phyloP scores from a whole-genome alignment of 2,797 vertebrate species.

The Rhinichthys osculus region DNA sequence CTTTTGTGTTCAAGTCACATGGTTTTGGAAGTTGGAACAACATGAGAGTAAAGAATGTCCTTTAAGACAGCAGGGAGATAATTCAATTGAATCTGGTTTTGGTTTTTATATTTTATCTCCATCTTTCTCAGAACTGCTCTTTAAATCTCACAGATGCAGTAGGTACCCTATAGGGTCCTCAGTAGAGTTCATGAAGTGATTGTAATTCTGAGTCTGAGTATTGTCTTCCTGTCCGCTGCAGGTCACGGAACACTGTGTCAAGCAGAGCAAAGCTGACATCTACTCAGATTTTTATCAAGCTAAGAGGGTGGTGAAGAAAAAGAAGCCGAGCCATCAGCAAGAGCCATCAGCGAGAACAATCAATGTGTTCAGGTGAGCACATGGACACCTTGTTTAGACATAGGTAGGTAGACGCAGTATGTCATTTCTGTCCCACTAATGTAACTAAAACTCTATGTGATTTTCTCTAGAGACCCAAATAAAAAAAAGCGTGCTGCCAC shows the following conservation, averaged over 20 bases:
- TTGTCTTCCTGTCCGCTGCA: slow-evolving; percentile 63
- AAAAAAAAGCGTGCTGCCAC: slow-evolving; percentile 82
- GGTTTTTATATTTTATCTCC: too few species aligned
- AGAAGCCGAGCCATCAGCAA: slow-evolving; percentile 67
- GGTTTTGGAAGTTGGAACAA: neutral
- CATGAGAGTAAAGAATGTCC: too few species aligned
- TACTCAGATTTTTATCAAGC: slow-evolving; percentile 79
- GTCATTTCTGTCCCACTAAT: neutral
- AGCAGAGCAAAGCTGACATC: slow-evolving; percentile 90
- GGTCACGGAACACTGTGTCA: slow-evolving; percentile 87
- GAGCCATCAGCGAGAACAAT: slow-evolving; percentile 86
- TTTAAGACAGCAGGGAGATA: too few species aligned
- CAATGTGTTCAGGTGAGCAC: slow-evolving; percentile 84
- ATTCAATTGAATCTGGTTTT: too few species aligned
- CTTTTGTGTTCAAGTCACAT: neutral
- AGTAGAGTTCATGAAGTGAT: too few species aligned
- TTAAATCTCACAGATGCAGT: too few species aligned
- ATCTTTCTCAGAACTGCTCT: too few species aligned
- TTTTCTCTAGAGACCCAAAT: slow-evolving; percentile 85
- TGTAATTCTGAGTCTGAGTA: neutral
- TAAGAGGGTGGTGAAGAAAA: slow-evolving; percentile 74
- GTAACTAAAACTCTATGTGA: neutral
- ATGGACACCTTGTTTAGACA: neutral
- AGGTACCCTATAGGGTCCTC: too few species aligned
- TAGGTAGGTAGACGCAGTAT: neutral